Evolutionary conservation across 2,888 invertebrate species (phyloP).

Genomic region (Melikaiella ostensackeni): DNA sequence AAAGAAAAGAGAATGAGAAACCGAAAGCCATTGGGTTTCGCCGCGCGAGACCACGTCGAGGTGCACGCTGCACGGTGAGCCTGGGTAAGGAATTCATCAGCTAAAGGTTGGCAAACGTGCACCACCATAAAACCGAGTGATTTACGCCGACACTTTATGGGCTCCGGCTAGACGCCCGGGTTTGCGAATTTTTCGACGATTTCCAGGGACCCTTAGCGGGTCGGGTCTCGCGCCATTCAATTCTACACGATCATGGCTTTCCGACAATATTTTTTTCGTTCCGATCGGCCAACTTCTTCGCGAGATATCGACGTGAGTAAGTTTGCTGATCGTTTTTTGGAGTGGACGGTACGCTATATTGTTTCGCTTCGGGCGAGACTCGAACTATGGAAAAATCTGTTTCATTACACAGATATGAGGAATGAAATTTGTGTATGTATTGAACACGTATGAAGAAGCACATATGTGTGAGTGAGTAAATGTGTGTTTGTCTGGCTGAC

Average conservation of each 20-base stretch:
- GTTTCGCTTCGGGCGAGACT: constrained; percentile 29
- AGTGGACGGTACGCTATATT: constrained; percentile 8
- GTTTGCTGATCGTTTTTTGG: not conserved
- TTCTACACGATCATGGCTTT: constrained; percentile 47
- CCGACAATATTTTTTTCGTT: constrained; percentile 28
- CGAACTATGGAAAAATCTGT: constrained; percentile 30
- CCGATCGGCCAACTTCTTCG: constrained; percentile 15
- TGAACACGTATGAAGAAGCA: not conserved
- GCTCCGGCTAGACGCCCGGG: constrained; percentile 71
- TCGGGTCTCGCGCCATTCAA: constrained; percentile 53
- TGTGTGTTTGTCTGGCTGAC: constrained; percentile 14
- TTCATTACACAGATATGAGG: constrained; percentile 27
- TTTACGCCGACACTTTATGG: constrained; percentile 77
- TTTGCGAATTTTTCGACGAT: constrained; percentile 76
- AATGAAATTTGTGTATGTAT: not conserved
- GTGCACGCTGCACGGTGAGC: constrained; percentile 56
- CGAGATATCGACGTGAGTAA: constrained; percentile 12
- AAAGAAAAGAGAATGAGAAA: constrained; percentile 34
- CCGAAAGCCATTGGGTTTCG: constrained; percentile 38
- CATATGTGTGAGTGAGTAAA: not conserved
- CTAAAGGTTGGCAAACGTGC: constrained; percentile 76
- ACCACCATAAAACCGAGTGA: constrained; percentile 77
- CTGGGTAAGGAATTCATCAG: constrained; percentile 76
- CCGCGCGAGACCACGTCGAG: constrained; percentile 36
- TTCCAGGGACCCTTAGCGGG: constrained; percentile 59